These are phyloP conservation scores for Hestina assimilis DNA, from an alignment of 1,140 invertebrate genomes.

Conservation along the genomic window DNA sequence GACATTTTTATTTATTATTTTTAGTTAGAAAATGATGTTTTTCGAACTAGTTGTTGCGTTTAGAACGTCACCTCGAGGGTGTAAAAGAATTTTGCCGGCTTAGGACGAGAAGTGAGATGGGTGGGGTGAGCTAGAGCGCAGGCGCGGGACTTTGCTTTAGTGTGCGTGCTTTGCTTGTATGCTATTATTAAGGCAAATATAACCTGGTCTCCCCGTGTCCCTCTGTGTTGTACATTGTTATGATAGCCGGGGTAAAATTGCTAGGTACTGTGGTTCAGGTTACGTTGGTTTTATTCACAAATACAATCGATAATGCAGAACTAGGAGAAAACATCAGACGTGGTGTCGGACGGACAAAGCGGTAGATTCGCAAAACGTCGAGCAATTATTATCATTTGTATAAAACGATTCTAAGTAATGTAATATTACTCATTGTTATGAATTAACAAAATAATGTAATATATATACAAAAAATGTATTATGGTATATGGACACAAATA, in stretches of 20 bases:
- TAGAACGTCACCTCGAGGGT: slow-evolving; percentile 57
- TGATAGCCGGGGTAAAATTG: slow-evolving; percentile 32
- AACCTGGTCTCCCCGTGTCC: slow-evolving; percentile 39
- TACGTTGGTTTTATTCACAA: slow-evolving; percentile 55
- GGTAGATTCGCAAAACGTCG: slow-evolving; percentile 26
- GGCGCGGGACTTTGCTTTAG: slow-evolving; percentile 48
- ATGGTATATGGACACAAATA: too few relatives aligned
- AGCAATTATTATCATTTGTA: slow-evolving; percentile 31
- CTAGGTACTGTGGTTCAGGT: slow-evolving; percentile 40
- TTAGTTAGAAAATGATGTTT: slow-evolving; percentile 35
- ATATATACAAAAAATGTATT: too few relatives aligned
- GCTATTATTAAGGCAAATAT: slow-evolving; percentile 40
- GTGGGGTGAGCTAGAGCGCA: slow-evolving; percentile 60
- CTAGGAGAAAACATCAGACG: slow-evolving; percentile 71
- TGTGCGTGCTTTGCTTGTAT: slow-evolving; percentile 62
- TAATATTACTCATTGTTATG: not conserved
- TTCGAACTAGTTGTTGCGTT: slow-evolving; percentile 65
- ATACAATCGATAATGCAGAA: slow-evolving; percentile 74
- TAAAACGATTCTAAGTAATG: not conserved
- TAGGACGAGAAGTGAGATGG: slow-evolving; percentile 51
- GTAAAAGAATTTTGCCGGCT: slow-evolving; percentile 70
- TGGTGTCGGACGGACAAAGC: slow-evolving; percentile 55
- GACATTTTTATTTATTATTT: slow-evolving; percentile 42
- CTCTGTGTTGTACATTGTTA: slow-evolving; percentile 16
- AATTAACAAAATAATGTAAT: too few relatives aligned